Evolutionary conservation across 2,113 vertebrate genomes (phyloP), one percentile per base, ranked within the genome.

Genomic region (Ceyx cyanopectus): DNA sequence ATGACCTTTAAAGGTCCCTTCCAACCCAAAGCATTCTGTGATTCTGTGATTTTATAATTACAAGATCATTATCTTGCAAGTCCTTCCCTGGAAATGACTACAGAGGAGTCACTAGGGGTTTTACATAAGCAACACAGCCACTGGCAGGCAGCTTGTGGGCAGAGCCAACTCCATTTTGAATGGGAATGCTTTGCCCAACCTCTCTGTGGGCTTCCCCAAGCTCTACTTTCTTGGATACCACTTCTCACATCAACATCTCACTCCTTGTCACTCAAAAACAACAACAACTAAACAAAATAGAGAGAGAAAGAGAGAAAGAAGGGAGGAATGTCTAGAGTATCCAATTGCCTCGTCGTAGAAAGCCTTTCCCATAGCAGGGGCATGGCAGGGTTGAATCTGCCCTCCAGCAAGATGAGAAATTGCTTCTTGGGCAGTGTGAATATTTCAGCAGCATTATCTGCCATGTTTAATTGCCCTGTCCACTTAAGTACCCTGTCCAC

Each of bases 151-250:
- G 37, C 5, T 3, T 61, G 46, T 18, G 2, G 72, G 41, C 48
- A 80, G 34, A 15, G 21, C 8, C 1, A 3, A 30, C 23, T 41
- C 57, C 3, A 0, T 1, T 3, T 29, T 19, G 41, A n/a, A 62
- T 40, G 43, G 37, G 19, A 21, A 24, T 46, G 51, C 37, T 69
- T 22, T 75, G 48, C 48, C 37, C 73, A 45, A 1, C 3, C 10
- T 86, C 46, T 54, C 48, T 1, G 0, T 48, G 62, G 23, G 22
- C 18, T 56, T 50, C 50, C 23, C 27, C 2, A 2, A 18, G 81
- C 26, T 34, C 53, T 89, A 68, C 45, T 78, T 14, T 56, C 45
- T 27, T 16, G 48, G 29, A 23, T 16, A 43, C 11, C 45, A 30
- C n/a, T 75, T 84, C 37, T 84, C 5, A 1, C 57, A 63, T 9